Evolutionary conservation across 2,113 vertebrate species (phyloP).

Genomic region (Ibidorhyncha struthersii): DNA sequence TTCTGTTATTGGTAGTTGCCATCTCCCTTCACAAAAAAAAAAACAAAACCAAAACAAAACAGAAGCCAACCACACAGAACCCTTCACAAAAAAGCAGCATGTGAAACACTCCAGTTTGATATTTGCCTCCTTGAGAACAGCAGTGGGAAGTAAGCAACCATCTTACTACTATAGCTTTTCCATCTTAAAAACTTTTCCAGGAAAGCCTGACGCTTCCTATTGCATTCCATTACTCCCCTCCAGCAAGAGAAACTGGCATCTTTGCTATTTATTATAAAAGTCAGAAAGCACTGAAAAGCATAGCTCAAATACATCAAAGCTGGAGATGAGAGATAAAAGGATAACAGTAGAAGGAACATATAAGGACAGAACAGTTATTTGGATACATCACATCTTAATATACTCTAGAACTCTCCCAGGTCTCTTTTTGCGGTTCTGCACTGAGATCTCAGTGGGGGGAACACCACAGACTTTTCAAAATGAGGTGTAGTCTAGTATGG

Average conservation of each 20-base stretch:
- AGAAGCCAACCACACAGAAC: not conserved
- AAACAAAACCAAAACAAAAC: not conserved
- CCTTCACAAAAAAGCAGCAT: not conserved
- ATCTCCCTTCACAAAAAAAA: not conserved
- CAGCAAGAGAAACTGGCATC: not conserved
- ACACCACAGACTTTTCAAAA: not conserved
- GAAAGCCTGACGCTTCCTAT: not conserved
- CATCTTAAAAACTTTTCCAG: not conserved
- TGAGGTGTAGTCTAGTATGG: not conserved
- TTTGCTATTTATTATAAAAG: not conserved
- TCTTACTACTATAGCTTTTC: not conserved
- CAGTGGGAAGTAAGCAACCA: not conserved
- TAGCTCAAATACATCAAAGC: not conserved
- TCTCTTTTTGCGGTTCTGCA: not conserved
- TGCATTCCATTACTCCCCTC: not conserved
- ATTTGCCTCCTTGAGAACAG: not conserved
- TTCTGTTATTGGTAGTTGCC: not conserved
- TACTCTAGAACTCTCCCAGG: not conserved
- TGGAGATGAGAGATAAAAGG: not conserved
- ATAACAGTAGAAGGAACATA: not conserved
- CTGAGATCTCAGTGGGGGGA: rapidly evolving
- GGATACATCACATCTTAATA: not conserved
- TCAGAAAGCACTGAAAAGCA: not conserved
- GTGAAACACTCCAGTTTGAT: not conserved
- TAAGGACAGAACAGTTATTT: not conserved